A percentile compares a stretch with the other conserved stretches of the same genome.
These are phyloP conservation scores for Smutsia gigantea DNA, from an alignment of 2,797 vertebrate species.

Conservation along the genomic window DNA sequence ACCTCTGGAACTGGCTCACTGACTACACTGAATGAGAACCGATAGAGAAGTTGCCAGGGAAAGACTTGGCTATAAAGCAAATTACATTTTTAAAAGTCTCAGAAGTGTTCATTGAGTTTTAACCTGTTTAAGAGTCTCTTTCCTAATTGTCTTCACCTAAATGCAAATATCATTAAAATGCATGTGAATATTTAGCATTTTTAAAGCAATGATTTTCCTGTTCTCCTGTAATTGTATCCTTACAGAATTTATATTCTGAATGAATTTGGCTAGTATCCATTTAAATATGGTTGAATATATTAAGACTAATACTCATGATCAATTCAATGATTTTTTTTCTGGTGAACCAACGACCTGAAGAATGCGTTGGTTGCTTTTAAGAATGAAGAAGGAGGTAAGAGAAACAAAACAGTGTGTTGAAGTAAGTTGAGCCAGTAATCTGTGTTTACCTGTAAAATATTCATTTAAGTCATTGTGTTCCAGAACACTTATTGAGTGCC, in stretches of 20 bases:
- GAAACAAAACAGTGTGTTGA: not conserved
- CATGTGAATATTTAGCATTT: constrained; percentile 26
- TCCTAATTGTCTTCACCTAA: constrained; percentile 32
- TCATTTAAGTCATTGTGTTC: not conserved
- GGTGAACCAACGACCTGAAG: not conserved
- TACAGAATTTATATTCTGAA: not conserved
- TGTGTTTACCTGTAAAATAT: not conserved
- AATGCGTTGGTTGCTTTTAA: not conserved
- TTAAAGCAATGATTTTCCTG: constrained; percentile 35
- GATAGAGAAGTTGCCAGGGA: constrained; percentile 13
- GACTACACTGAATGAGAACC: constrained; percentile 40
- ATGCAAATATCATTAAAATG: constrained; percentile 10
- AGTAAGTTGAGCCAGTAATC: constrained; percentile 3
- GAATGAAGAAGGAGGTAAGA: not conserved
- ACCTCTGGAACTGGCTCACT: constrained; percentile 59
- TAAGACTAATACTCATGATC: not conserved
- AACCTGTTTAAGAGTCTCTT: constrained; percentile 41
- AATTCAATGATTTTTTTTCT: not conserved
- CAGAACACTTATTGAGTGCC: not conserved
- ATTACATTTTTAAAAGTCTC: not conserved
- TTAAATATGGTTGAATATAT: not conserved
- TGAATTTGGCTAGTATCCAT: not conserved
- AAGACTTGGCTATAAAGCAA: constrained; percentile 40
- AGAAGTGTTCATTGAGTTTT: constrained; percentile 33
- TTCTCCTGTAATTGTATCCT: not conserved